Evolutionary conservation across 2,888 invertebrate genomes (phyloP).

Genomic region (Lepidochitona cinerea): DNA sequence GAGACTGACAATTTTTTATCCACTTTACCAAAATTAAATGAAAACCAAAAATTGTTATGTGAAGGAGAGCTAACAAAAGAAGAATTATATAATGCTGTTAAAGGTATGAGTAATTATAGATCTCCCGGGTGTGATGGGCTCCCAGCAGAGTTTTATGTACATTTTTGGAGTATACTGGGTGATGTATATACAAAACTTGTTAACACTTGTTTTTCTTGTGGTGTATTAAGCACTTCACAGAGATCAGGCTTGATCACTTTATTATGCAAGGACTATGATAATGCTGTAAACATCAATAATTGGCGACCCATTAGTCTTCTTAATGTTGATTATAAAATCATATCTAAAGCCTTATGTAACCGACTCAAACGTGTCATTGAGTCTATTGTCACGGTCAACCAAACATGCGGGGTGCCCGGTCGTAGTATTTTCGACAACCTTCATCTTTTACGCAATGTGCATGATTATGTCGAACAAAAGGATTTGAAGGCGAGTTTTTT

Average conservation of each 20-base stretch:
- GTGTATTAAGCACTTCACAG: slow-evolving; percentile 19
- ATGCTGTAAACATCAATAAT: slow-evolving; percentile 30
- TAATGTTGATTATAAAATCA: slow-evolving; percentile 39
- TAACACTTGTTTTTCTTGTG: slow-evolving; percentile 15
- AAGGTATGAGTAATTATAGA: background rate
- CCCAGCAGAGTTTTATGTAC: background rate
- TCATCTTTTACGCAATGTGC: slow-evolving; percentile 31
- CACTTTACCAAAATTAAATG: no score
- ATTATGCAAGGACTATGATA: slow-evolving; percentile 33
- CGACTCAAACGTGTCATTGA: slow-evolving; percentile 27
- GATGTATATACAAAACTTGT: background rate
- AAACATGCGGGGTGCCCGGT: slow-evolving; percentile 38
- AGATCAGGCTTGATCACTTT: slow-evolving; percentile 24
- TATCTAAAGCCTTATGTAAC: slow-evolving; percentile 34
- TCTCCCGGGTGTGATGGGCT: background rate
- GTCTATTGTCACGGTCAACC: slow-evolving; percentile 26
- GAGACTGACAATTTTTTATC: no score
- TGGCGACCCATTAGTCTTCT: slow-evolving; percentile 39
- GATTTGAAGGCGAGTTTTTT: slow-evolving; percentile 29
- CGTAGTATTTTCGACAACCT: slow-evolving; percentile 38
- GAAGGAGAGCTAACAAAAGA: background rate
- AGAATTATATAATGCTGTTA: background rate
- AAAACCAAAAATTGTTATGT: no score
- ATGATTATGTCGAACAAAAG: slow-evolving; percentile 36
- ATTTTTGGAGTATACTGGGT: background rate